These are phyloP conservation scores for Callosobruchus maculatus DNA, from an alignment of 2,888 invertebrate species.

Conservation along the genomic window DNA sequence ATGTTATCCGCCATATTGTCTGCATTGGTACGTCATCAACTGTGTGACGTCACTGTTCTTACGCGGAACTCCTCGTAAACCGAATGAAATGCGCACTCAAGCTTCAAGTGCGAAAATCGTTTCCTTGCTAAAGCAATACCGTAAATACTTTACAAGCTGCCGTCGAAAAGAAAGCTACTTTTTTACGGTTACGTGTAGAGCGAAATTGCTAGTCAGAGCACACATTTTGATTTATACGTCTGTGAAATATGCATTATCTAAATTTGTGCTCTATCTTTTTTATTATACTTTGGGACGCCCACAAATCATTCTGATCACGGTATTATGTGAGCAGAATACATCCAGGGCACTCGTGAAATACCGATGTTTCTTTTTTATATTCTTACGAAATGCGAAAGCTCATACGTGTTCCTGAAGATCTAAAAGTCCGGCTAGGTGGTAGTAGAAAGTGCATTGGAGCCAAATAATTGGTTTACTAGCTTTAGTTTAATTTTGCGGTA, in stretches of 20 bases:
- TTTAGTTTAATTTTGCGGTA: too few relatives aligned
- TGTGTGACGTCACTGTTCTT: too few relatives aligned
- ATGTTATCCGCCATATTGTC: too few relatives aligned
- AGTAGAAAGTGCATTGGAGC: neutral
- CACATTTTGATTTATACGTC: constrained; percentile 46
- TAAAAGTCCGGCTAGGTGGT: neutral
- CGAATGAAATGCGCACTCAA: too few relatives aligned
- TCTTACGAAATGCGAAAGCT: neutral
- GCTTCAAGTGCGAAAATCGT: neutral
- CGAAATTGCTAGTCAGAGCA: constrained; percentile 45
- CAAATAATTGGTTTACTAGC: too few relatives aligned
- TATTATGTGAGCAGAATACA: constrained; percentile 33
- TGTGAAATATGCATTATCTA: constrained; percentile 51
- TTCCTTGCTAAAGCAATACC: neutral
- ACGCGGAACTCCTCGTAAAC: too few relatives aligned
- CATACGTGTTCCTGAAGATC: neutral
- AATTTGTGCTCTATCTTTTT: constrained; percentile 50
- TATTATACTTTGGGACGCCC: constrained; percentile 44
- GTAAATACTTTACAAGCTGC: neutral
- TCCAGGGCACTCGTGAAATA: constrained; percentile 8
- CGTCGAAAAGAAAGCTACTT: neutral
- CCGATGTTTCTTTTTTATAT: neutral
- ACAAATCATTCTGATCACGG: constrained; percentile 44
- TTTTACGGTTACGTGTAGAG: constrained; percentile 14
- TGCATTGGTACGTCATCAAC: too few relatives aligned